Conservation (phyloP, 1,140 invertebrate species). For the Drosophila sucinea region DNA sequence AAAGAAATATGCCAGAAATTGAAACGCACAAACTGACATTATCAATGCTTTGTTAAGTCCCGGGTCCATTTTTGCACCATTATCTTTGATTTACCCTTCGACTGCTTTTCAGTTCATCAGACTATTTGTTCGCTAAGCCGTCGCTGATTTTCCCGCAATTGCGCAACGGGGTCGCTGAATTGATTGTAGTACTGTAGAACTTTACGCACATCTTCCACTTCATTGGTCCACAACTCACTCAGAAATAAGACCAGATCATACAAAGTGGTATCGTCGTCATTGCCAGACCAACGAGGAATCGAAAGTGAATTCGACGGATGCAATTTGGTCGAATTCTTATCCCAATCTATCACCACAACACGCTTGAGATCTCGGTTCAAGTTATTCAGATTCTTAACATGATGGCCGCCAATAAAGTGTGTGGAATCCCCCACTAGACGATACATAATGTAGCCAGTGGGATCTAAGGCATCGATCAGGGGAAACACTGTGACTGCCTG, state of each 20-base stretch:
- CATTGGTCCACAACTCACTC: constrained; percentile 92
- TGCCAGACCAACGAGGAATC: constrained; percentile 95
- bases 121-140: constrained; percentile 87
- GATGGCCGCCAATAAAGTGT: constrained; percentile 96
- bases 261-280: constrained; percentile 94
- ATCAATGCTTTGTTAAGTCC: not conserved
- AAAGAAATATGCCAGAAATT: too few relatives aligned
- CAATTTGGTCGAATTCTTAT: constrained; percentile 92
- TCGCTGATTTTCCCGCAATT: constrained; percentile 95
- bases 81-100: constrained; percentile 50
- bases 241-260: constrained; percentile 96
- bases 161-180: constrained; percentile 95
- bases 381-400: constrained; percentile 97
- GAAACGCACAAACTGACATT: too few relatives aligned
- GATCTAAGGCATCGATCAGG: constrained; percentile 96
- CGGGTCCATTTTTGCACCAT: constrained; percentile 75
- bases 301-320: constrained; percentile 95
- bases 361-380: constrained; percentile 97
- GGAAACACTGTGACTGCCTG: constrained; percentile 95
- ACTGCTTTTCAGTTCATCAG: constrained; percentile 83
- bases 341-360: constrained; percentile 99
- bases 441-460: constrained; percentile 94
- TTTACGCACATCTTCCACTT: constrained; percentile 96
- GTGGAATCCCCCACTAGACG: constrained; percentile 97
- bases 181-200: constrained; percentile 96